Base-by-base conservation (phyloP, 2,888 invertebrate species). In the Acanthopleura granulata region DNA sequence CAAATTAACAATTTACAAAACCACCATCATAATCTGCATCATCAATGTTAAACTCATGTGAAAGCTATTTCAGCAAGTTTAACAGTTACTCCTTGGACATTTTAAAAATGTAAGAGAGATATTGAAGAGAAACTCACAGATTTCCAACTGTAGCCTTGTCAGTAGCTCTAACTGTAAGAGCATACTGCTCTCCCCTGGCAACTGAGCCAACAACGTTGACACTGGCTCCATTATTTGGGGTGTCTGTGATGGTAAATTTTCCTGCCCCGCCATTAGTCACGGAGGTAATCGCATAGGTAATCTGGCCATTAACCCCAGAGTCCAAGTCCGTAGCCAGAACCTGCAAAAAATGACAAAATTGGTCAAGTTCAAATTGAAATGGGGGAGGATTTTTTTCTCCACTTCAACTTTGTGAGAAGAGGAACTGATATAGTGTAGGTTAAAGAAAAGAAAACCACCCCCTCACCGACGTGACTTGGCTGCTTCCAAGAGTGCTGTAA, bases 271-370 rank as follows among this genome's bases (percentile, higher is more conserved):
- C 79, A 70, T 85, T 79, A 49, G 81, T 81, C 50, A 85, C 83
- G 51, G 77, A 75, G 9, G 76, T 62, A 16, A 88, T 82, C 25
- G 76, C 71, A 78, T 87, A 88, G 9, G 77, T 76, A 18, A 86
- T 77, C 50, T 77, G 72, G 4, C 83, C 83, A 49, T 82, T 83
- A 18, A 81, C 77, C 14, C 77, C 82, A 6, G 78, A 76, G 75
- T 85, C 85, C 0, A 61, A 75, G 73, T 85, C 85, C 25, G 78
- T 81, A 3, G 85, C 85, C n/a, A 72, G 62, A 14, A 84, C 83
- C 85, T 66, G 57, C n/a, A 57, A 1, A 57, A n/a, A n/a, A n/a
- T n/a, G n/a, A n/a, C n/a, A n/a, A n/a, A n/a, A n/a, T 1, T 22
- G 57, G 57, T 57, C n/a, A n/a, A 12, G 12, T n/a, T 12, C 12